phyloP scores from a whole-genome alignment of 2,113 vertebrate genomes.

The Bos indicus region DNA sequence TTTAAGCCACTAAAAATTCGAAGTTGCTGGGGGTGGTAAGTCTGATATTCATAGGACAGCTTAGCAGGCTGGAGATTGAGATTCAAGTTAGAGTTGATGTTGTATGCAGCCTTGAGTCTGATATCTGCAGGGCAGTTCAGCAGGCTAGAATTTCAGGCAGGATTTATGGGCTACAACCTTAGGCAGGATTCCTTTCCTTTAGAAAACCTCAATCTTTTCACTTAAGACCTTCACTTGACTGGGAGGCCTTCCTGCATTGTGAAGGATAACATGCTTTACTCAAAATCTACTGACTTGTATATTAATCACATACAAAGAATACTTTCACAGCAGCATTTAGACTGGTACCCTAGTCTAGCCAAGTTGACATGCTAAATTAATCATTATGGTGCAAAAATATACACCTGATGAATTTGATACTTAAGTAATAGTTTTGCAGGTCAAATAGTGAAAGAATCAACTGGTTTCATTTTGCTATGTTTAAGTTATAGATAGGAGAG shows the following conservation, averaged over 20 bases:
- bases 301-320: not conserved
- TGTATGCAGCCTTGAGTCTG: not conserved
- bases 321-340: not conserved
- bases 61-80: not conserved
- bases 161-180: not conserved
- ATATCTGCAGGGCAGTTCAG: not conserved
- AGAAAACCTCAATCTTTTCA: not conserved
- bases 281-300: not conserved
- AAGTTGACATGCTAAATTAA: not conserved
- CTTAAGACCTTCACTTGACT: not conserved
- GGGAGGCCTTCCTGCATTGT: too few species aligned
- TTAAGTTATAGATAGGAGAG: not conserved
- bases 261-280: not conserved
- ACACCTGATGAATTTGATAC: not conserved
- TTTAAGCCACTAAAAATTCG: not conserved
- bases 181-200: not conserved
- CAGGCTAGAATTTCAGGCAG: not conserved
- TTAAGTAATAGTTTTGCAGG: not conserved
- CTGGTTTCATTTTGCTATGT: not conserved
- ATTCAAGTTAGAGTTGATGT: not conserved
- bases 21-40: not conserved
- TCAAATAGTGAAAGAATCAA: not conserved
- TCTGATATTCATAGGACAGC: not conserved
- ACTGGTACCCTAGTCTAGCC: not conserved
- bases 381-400: not conserved